Evolutionary conservation across 2,888 invertebrate genomes (phyloP), one percentile per base, ranked within the genome.

Genomic region (Pomacea canaliculata): DNA sequence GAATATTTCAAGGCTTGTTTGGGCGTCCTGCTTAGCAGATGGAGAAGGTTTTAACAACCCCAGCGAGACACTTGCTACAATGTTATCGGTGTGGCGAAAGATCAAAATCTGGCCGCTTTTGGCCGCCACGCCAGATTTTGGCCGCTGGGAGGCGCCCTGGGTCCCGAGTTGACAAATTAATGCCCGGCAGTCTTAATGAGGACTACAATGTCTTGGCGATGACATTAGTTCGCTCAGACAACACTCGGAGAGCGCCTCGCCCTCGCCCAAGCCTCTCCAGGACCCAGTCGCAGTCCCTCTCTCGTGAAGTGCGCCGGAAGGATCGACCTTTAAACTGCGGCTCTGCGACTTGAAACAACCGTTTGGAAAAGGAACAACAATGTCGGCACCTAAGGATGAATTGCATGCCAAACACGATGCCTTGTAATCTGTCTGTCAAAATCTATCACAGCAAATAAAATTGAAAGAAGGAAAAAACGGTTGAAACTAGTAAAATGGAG

Each of bases 1-100:
- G 74, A 74, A 74, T 67, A 74, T 74, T 74, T 74, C 74, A 69
- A 51, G 59, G 48, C 74, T 74, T 74, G 74, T 74, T 74, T 74
- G 69, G 68, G 37, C 60, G 56, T 63, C 63, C 67, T 23, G 59
- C 56, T 48, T 67, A 74, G 69, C 74, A 74, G 74, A 74, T 74
- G 74, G 74, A 69, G 69, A 73, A 59, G 69, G n/a, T n/a, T 56
- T 18, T 74, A 74, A 74, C 74, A 67, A 67, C 62, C 74, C 74
- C 74, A 37, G 67, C 4, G 74, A 74, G 74, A 69, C 62, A 60
- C 60, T 62, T 56, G 51, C 16, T 62, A 69, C 74, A 74, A 69
- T 74, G 74, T 74, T 74, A 49, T 60, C 69, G 69, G 56, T 74
- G 74, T 74, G 68, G 74, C 59, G 69, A 74, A 69, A 74, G 68